These are phyloP conservation scores for Crambe crambe DNA, from an alignment of 37 sponge, comb jelly and placozoan species.

Conservation along the genomic window DNA sequence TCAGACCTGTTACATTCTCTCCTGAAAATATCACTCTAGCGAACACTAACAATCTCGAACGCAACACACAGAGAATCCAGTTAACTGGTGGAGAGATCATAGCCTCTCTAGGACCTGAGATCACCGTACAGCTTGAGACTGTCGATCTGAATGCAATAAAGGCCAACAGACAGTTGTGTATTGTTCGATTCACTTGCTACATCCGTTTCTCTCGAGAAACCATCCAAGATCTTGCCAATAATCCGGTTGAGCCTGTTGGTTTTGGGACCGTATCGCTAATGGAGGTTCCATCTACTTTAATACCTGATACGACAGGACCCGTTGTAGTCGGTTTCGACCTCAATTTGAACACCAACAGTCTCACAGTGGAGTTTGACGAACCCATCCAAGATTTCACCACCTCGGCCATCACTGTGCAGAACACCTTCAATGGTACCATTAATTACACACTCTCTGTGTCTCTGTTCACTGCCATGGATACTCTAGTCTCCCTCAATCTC, in stretches of 20 bases:
- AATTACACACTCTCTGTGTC: constrained; percentile 46
- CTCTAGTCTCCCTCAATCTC: constrained; percentile 38
- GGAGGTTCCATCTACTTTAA: constrained; percentile 8
- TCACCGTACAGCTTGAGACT: constrained; percentile 46
- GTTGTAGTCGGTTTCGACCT: constrained; percentile 38
- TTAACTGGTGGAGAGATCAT: constrained; percentile 59
- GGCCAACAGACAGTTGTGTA: constrained; percentile 45
- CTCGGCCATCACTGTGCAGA: constrained; percentile 71
- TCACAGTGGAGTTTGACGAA: constrained; percentile 80
- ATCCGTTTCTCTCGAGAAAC: constrained; percentile 43
- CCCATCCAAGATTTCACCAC: constrained; percentile 56
- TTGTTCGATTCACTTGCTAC: constrained; percentile 29
- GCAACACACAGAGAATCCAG: constrained; percentile 3
- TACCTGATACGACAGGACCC: constrained; percentile 56
- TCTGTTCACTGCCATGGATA: constrained; percentile 29
- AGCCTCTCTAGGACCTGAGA: constrained; percentile 30
- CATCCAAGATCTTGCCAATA: constrained; percentile 60
- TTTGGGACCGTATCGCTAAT: neutral
- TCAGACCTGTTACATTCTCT: constrained; percentile 22
- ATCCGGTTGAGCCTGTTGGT: constrained; percentile 21
- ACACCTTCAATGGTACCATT: constrained; percentile 45
- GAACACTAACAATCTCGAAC: neutral
- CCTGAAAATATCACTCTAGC: constrained; percentile 39
- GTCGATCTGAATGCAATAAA: constrained; percentile 77
- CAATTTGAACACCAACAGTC: constrained; percentile 53